Evolutionary conservation across 1,140 invertebrate species (phyloP).

Genomic region (Lordiphosa stackelbergi): DNA sequence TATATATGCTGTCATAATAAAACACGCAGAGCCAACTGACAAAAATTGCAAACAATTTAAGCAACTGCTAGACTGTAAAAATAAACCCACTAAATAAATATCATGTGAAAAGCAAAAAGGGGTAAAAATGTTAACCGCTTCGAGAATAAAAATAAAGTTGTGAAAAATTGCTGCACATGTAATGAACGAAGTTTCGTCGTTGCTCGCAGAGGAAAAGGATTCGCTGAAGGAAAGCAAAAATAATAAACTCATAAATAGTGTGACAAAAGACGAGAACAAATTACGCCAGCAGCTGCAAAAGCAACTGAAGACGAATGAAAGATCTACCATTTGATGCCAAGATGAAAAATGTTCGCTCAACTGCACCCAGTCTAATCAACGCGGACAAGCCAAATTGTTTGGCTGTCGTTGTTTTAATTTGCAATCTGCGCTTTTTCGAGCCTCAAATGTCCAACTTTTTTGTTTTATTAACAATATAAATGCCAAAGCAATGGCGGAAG

Average conservation of each 20-base stretch:
- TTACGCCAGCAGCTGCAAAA: slow-evolving; percentile 38
- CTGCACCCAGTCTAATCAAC: slow-evolving; percentile 32
- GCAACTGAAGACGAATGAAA: slow-evolving; percentile 28
- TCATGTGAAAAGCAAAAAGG: slow-evolving; percentile 10
- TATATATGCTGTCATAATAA: slow-evolving; percentile 44
- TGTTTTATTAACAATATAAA: slow-evolving; percentile 3
- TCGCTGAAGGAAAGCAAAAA: slow-evolving; percentile 22
- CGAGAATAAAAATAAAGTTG: slow-evolving; percentile 20
- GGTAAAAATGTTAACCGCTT: slow-evolving; percentile 9
- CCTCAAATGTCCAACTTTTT: slow-evolving; percentile 42
- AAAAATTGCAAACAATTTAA: slow-evolving; percentile 55
- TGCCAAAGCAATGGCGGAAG: slow-evolving; percentile 1
- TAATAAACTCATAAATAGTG: slow-evolving; percentile 58
- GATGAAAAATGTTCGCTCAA: not conserved
- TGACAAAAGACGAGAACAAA: slow-evolving; percentile 43
- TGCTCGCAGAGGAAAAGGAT: not conserved
- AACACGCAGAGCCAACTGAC: slow-evolving; percentile 45
- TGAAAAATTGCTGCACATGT: slow-evolving; percentile 50
- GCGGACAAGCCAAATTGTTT: slow-evolving; percentile 41
- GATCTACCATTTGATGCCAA: slow-evolving; percentile 17
- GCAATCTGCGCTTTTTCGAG: slow-evolving; percentile 16
- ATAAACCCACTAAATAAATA: slow-evolving; percentile 49
- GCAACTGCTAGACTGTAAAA: slow-evolving; percentile 28
- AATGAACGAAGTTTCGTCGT: slow-evolving; percentile 46
- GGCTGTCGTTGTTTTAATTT: slow-evolving; percentile 49